Evolutionary conservation across 2,113 vertebrate species (phyloP), one percentile per base, ranked within the genome.

Genomic region (Platysternon megacephalum): DNA sequence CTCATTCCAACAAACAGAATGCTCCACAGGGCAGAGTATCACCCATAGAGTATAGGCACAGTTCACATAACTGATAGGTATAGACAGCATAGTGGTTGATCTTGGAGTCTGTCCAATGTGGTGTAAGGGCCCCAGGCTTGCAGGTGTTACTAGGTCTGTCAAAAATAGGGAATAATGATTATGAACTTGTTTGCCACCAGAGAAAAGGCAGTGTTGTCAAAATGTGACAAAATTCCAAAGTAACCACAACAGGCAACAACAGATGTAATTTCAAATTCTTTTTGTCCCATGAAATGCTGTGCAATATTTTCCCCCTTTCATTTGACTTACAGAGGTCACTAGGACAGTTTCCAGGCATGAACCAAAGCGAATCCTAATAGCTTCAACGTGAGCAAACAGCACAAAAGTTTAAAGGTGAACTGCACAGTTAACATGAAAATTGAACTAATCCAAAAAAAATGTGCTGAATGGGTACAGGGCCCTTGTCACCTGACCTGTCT

Each of bases 251-350:
- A 72, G 65, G n/a, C 19, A 72, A 14, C 58, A 61, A 72, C 8
- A 39, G 51, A 8, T 13, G 2, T 48, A 28, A 84, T 88, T 94
- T 48, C 13, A 80, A n/a, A 86, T 46, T 52, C n/a, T 84, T 72
- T 84, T 74, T 86, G 21, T 90, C 32, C 32, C 6, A 8, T 94
- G 51, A 49, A 24, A 17, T 58, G 17, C 76, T n/a, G 3, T 24
- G 26, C 26, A 90, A 6, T n/a, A 39, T 39, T 72, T 39, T 5
- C 1, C 2, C 1, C 0, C 1, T 85, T 84, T 10, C 2, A 76
- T 79, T 85, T 85, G 5, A 82, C 42, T 68, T 82, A 52, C n/a
- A 80, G 21, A 85, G 1, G 44, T 2, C 2, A 53, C 9, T 35
- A 58, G 17, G 49, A 12, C 65, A 7, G 21, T 79, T 76, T 82